These are phyloP conservation scores for Agrenia bidenticulata DNA, from an alignment of 2,888 invertebrate species.

Conservation along the genomic window DNA sequence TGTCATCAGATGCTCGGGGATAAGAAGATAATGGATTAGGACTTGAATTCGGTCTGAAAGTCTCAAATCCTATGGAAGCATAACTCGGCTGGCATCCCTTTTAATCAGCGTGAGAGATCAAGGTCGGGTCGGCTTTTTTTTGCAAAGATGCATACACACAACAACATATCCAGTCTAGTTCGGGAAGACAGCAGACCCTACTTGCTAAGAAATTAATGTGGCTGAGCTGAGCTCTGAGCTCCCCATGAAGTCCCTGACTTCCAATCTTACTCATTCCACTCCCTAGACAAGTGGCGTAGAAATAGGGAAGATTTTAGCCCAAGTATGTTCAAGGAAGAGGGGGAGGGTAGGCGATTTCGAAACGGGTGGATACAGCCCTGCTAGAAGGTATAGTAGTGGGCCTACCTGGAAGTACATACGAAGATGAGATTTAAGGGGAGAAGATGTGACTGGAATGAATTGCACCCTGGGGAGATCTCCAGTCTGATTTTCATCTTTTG, in stretches of 20 bases:
- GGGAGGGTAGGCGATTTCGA: too few species aligned
- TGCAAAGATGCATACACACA: not conserved
- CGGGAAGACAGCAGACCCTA: not conserved
- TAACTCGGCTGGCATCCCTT: not conserved
- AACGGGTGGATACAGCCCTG: not conserved
- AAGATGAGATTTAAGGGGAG: constrained; percentile 6
- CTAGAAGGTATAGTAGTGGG: not conserved
- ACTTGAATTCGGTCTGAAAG: too few species aligned
- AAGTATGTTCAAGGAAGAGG: too few species aligned
- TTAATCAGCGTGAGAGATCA: not conserved
- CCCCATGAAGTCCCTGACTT: constrained; percentile 1
- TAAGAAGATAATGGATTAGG: not conserved
- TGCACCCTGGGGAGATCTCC: constrained; percentile 6
- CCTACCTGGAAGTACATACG: not conserved
- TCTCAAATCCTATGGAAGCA: too few species aligned
- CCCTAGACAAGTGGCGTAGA: not conserved
- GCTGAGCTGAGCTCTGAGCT: not conserved
- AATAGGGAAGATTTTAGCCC: too few species aligned
- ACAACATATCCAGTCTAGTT: not conserved
- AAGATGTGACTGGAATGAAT: constrained; percentile 10
- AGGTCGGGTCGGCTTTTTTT: constrained; percentile 3
- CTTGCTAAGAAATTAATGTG: constrained; percentile 6
- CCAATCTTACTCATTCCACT: constrained; percentile 5
- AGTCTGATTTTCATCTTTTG: constrained; percentile 12
- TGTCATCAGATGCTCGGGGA: not conserved